phyloP scores from a whole-genome alignment of 2,113 vertebrate species.

The Cochlearius cochlearius region DNA sequence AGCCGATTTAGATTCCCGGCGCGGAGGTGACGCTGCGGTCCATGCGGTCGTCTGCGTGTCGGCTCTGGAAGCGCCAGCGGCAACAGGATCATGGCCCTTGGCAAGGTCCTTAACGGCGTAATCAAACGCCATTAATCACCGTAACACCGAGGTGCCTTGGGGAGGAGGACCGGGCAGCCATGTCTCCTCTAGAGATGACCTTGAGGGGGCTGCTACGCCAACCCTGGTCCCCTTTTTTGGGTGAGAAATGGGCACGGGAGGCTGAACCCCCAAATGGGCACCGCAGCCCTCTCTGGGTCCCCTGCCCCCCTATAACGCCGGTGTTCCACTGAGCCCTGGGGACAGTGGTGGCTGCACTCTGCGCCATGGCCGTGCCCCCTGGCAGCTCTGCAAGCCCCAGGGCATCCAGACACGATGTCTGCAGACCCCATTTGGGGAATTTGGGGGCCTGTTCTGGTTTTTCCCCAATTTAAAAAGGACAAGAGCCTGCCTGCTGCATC shows the following conservation, averaged over 20 bases:
- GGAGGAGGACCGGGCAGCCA: accelerated
- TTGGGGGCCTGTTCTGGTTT: accelerated
- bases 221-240: neutral
- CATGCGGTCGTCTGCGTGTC: neutral
- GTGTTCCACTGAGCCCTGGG: neutral
- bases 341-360: accelerated
- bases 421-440: neutral
- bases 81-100: neutral
- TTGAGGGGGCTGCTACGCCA: neutral
- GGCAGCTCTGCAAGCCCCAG: neutral
- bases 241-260: neutral
- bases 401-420: accelerated
- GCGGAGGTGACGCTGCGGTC: neutral
- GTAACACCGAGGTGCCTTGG: accelerated
- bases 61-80: neutral
- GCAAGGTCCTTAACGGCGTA: neutral
- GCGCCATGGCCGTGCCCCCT: accelerated
- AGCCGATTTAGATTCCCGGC: neutral
- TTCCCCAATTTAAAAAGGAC: neutral
- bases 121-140: neutral
- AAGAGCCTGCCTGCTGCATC: neutral
- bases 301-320: accelerated
- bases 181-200: neutral
- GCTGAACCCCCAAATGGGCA: neutral
- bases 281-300: accelerated